phyloP scores from a whole-genome alignment of 2,888 invertebrate genomes.

The Xestobium rufovillosum region DNA sequence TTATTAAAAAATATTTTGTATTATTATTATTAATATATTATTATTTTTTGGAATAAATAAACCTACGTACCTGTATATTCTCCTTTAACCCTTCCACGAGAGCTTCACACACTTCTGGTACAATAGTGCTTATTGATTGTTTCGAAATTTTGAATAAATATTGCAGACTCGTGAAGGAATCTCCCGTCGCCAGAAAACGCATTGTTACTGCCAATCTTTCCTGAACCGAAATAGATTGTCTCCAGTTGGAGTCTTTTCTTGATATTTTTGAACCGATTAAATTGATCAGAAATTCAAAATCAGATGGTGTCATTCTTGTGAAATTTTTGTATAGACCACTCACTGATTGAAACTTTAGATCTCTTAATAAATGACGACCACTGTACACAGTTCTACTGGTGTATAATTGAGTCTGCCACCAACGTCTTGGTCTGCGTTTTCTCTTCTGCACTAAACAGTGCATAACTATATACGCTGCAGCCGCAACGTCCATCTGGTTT shows the following conservation, averaged over 20 bases:
- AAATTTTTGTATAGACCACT: slow-evolving; percentile 1
- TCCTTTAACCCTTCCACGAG: slow-evolving; percentile 10
- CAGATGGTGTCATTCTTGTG: neutral
- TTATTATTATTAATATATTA: too few species aligned
- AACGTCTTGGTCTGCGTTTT: too few species aligned
- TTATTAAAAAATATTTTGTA: too few species aligned
- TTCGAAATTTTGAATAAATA: too few species aligned
- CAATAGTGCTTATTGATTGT: slow-evolving; percentile 13
- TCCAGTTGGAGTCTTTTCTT: neutral
- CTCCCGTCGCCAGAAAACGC: slow-evolving; percentile 1
- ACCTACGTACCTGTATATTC: slow-evolving; percentile 13
- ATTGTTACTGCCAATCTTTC: neutral
- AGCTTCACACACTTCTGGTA: slow-evolving; percentile 12
- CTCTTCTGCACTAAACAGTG: too few species aligned
- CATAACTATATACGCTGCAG: too few species aligned
- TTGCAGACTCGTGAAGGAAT: too few species aligned
- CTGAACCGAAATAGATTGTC: slow-evolving; percentile 1
- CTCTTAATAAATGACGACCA: slow-evolving; percentile 1
- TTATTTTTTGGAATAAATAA: too few species aligned
- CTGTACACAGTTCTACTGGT: too few species aligned
- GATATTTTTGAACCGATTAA: neutral
- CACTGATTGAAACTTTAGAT: neutral
- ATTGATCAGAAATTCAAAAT: slow-evolving; percentile 2
- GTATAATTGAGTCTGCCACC: too few species aligned
- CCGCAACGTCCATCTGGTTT: too few species aligned